Evolutionary conservation across 2,797 vertebrate species (phyloP), one percentile per base, ranked within the genome.

Genomic region (Threskiornis aethiopicus): DNA sequence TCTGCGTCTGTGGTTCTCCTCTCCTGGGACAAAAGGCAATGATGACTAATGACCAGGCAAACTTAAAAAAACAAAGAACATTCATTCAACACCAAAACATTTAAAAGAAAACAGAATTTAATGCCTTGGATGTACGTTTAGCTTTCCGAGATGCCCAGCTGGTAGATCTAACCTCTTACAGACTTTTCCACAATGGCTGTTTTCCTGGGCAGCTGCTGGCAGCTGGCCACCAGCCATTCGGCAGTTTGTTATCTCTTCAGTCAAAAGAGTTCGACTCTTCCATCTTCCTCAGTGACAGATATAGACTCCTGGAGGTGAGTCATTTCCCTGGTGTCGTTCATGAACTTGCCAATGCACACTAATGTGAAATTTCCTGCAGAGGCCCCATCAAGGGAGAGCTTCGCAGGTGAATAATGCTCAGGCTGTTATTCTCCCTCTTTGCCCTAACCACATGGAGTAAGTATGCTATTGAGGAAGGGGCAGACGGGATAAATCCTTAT

Each of bases 321-420:
- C 72, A 44, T 47, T 80, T 77, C 79, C 72, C 88, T 31, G 39
- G 33, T 14, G 72, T 37, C 5, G 0, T 26, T 62, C 61, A 57
- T 13, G 80, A 92, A 71, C 67, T 88, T 80, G 75, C 19, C 64
- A 26, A 1, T 0, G 59, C 44, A 76, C 92, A 13, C 41, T 54
- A 76, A 61, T 22, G 46, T 20, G 66, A 59, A 55, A n/a, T 80
- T 80, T 39, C 39, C 59, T 28, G 12, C 70, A 26, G 8, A 75
- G 26, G 13, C 22, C 11, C 33, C 26, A 37, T 4, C 44, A 8
- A 29, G n/a, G 25, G 33, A 65, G 29, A 79, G n/a, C 15, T 75
- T 24, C 0, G 0, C 44, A 35, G 1, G 2, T 6, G 17, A 51
- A 21, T 11, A 13, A 54, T 3, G 37, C 39, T 25, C 54, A 21